Base-by-base conservation (phyloP, 64 coral and sea anemone genomes). In the Anthopleura sola region DNA sequence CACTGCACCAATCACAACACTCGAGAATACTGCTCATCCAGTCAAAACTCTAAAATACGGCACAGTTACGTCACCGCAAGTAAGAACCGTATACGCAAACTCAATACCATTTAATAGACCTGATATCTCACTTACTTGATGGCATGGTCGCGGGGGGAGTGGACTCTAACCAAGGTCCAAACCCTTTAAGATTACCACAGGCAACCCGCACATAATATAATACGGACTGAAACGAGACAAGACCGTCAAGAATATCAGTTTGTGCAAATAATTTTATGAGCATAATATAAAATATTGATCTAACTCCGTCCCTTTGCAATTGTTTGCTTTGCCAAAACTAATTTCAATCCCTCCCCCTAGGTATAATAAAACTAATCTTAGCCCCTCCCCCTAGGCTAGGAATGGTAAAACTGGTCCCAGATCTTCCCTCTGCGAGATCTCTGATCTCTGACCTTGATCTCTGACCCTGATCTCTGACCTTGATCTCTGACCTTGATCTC, bases 131-230 rank as follows among this genome's bases (percentile, higher is more conserved):
- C 92, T 85, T 94, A 98, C 96, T 98, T 80, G 96, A 98, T 80
- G 96, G 96, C 68, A 94, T 94, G 56, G 90, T 88, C 88, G 92
- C 91, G 0, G 96, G 87, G 18, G 96, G 96, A 60, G 75, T 94
- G 2, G 96, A 98, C 36, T 84, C 90, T 64, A 98, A 68, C 96
- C 96, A 98, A 39, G 86, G 77, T 29, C 96, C 92, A 88, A 92
- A 94, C 26, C 96, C 92, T 76, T 94, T 98, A 33, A 98, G 87
- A 81, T 98, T 98, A 51, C 96, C 96, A 86, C 90, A 91, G 76
- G 92, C 89, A 56, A 94, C 87, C 5, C 96, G 78, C 11, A 98
- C 96, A 82, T 92, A 98, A 80, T 98, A 94, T 23, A 89, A 83
- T 29, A 94, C 87, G 36, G 96, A 98, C 96, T 98, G 84, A 29